A percentile compares a stretch with the other conserved stretches of the same genome.
These are phyloP conservation scores for Ostrea denselamellosa DNA, from an alignment of 1,140 invertebrate genomes.

Conservation along the genomic window DNA sequence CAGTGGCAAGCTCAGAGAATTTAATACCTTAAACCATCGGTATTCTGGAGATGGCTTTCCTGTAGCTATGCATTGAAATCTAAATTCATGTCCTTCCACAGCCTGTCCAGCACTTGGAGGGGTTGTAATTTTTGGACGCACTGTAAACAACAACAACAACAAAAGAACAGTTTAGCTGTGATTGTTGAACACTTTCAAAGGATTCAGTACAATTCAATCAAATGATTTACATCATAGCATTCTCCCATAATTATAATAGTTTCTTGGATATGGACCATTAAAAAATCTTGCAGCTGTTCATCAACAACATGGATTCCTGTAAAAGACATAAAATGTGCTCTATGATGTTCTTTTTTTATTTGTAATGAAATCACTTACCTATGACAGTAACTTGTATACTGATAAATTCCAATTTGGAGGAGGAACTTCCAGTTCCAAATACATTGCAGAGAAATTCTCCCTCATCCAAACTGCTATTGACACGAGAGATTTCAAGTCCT, in stretches of 20 bases:
- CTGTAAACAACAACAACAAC: conserved; percentile 35
- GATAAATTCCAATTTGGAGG: not conserved
- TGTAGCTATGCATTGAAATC: conserved; percentile 40
- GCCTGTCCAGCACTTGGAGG: not conserved
- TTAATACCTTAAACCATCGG: conserved; percentile 47
- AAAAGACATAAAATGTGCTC: too few species aligned
- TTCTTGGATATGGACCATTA: not conserved
- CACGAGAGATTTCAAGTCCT: not conserved
- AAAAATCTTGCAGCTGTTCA: too few species aligned
- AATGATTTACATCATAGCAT: not conserved
- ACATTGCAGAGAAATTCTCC: not conserved
- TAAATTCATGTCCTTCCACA: not conserved
- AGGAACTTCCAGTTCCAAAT: not conserved
- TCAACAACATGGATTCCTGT: too few species aligned
- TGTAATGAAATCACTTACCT: not conserved
- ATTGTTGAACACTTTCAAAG: too few species aligned
- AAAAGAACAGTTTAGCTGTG: too few species aligned
- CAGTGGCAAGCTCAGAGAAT: not conserved
- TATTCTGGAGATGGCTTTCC: conserved; percentile 37
- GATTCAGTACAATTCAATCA: not conserved
- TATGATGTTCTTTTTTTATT: too few species aligned
- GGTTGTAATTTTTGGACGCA: conserved; percentile 15
- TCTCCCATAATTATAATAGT: not conserved
- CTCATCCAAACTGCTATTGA: conserved; percentile 7
- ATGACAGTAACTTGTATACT: not conserved